phyloP scores from a whole-genome alignment of 2,113 vertebrate species.

The Budorcas taxicolor region DNA sequence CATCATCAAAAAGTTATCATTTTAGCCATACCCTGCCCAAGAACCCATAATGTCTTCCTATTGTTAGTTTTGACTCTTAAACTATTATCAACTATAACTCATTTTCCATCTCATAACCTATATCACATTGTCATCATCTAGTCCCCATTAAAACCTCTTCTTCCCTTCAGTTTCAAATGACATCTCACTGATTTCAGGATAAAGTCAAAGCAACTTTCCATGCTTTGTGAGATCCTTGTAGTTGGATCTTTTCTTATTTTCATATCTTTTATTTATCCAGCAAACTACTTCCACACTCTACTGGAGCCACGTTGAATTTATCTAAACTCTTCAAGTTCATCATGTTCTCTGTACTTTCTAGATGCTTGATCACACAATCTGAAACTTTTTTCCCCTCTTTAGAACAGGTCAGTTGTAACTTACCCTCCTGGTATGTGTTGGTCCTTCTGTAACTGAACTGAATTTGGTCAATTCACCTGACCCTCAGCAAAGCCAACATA shows the following conservation, averaged over 20 bases:
- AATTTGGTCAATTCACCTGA: background rate
- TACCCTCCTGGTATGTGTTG: background rate
- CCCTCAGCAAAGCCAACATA: background rate
- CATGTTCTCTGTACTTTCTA: background rate
- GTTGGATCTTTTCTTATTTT: background rate
- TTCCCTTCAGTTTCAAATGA: background rate
- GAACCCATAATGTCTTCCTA: background rate
- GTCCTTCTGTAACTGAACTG: background rate
- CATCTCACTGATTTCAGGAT: background rate
- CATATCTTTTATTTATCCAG: background rate
- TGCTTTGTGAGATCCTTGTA: background rate
- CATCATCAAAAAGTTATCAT: background rate
- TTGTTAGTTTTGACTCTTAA: background rate
- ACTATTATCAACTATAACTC: background rate
- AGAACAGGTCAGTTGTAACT: background rate
- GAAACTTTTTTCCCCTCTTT: background rate
- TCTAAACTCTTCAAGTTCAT: background rate
- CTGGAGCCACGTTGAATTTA: background rate
- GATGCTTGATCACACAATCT: background rate
- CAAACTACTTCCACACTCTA: background rate
- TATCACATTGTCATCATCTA: background rate
- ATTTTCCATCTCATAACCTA: background rate
- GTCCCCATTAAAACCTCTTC: background rate
- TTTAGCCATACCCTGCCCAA: background rate
- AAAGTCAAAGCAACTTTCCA: background rate